phyloP scores from a whole-genome alignment of 2,888 invertebrate species.

The Sepioteuthis lessoniana region DNA sequence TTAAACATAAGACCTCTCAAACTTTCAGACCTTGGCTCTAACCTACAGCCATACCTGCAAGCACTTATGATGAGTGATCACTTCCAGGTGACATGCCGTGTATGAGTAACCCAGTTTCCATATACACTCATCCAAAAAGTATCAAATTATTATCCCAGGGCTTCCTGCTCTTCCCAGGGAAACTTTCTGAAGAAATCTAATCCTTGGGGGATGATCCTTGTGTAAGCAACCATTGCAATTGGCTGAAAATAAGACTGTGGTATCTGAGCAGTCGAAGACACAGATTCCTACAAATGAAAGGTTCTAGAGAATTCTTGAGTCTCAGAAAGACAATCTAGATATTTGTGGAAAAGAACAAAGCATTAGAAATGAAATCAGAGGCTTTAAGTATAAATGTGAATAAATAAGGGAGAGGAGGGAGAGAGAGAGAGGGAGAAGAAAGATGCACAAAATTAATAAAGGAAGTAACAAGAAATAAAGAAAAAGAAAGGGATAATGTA shows the following conservation, averaged over 20 bases:
- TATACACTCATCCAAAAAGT: not conserved
- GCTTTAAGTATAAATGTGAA: not conserved
- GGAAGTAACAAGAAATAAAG: too few relatives aligned
- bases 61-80: not conserved
- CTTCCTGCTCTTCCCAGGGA: slow-evolving; percentile 10
- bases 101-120: not conserved
- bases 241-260: slow-evolving; percentile 16
- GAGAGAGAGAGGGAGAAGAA: too few relatives aligned
- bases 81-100: not conserved
- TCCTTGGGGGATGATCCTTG: slow-evolving; percentile 14
- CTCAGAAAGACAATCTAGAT: not conserved
- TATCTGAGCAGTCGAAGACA: slow-evolving; percentile 8
- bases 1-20: not conserved
- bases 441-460: too few relatives aligned
- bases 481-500: too few relatives aligned
- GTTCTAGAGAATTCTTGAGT: not conserved
- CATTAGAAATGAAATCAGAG: not conserved
- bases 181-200: slow-evolving; percentile 17
- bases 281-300: not conserved
- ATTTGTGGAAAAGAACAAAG: not conserved
- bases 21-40: not conserved
- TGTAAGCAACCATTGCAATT: not conserved
- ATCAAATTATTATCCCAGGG: slow-evolving; percentile 33
- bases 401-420: too few relatives aligned
- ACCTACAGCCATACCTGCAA: not conserved